Evolutionary conservation across 2,113 vertebrate genomes (phyloP).

Genomic region (Hoplias malabaricus): DNA sequence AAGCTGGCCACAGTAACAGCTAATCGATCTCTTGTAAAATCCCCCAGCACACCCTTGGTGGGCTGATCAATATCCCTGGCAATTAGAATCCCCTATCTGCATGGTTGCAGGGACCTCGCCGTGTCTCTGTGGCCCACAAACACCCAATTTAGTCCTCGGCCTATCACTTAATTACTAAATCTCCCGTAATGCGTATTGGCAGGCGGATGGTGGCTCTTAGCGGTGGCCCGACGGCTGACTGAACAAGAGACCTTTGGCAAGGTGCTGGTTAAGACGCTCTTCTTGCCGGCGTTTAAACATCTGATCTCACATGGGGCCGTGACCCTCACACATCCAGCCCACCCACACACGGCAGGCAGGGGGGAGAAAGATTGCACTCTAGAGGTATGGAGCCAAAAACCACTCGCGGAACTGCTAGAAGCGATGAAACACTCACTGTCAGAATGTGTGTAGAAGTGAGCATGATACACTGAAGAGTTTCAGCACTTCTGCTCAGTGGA

Average conservation of each 20-base stretch:
- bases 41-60: slow-evolving; percentile 65
- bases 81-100: slow-evolving; percentile 86
- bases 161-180: slow-evolving; percentile 85
- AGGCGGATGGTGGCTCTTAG: slow-evolving; percentile 65
- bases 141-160: slow-evolving; percentile 83
- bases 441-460: background rate
- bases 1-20: slow-evolving; percentile 74
- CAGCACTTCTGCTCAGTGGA: background rate
- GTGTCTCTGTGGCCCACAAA: slow-evolving; percentile 75
- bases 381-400: slow-evolving; percentile 23
- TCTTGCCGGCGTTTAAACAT: slow-evolving; percentile 72
- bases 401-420: slow-evolving; percentile 24
- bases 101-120: slow-evolving; percentile 75
- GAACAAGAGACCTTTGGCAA: slow-evolving; percentile 76
- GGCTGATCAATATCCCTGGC: slow-evolving; percentile 80
- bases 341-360: slow-evolving; percentile 34
- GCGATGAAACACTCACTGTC: background rate
- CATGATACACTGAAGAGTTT: background rate
- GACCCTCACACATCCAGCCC: slow-evolving; percentile 62
- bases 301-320: slow-evolving; percentile 64
- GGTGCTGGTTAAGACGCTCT: slow-evolving; percentile 70
- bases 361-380: background rate
- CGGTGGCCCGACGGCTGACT: slow-evolving; percentile 63
- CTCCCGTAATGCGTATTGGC: slow-evolving; percentile 81
- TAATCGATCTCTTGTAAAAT: slow-evolving; percentile 79